phyloP scores from a whole-genome alignment of 2,797 vertebrate species.

The Pampus argenteus region DNA sequence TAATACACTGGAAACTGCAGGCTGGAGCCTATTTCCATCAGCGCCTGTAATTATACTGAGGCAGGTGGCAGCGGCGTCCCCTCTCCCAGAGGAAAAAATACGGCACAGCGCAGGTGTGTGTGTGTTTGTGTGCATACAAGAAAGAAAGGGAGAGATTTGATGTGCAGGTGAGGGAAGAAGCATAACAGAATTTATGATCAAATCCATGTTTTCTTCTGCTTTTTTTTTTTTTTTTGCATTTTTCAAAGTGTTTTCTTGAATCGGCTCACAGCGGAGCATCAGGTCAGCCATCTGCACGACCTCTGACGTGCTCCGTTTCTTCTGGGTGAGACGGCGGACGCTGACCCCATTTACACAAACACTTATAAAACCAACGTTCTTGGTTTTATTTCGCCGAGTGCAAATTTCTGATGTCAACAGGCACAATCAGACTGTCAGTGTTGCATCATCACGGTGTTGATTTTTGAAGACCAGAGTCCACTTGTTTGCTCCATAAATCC shows the following conservation, averaged over 20 bases:
- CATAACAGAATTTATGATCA: background rate
- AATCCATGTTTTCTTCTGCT: background rate
- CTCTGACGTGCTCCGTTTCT: constrained; percentile 46
- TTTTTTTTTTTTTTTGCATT: background rate
- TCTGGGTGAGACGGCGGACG: constrained; percentile 49
- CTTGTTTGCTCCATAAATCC: constrained; percentile 50
- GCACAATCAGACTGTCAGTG: constrained; percentile 55
- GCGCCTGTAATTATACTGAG: constrained; percentile 73
- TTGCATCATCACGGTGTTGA: constrained; percentile 66
- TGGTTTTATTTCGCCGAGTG: constrained; percentile 42
- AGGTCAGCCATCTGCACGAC: constrained; percentile 73
- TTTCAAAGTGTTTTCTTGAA: constrained; percentile 10
- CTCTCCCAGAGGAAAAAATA: constrained; percentile 63
- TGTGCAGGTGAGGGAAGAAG: constrained; percentile 20
- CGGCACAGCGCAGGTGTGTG: constrained; percentile 36
- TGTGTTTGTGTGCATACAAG: constrained; percentile 23
- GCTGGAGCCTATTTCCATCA: constrained; percentile 68
- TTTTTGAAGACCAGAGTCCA: constrained; percentile 66
- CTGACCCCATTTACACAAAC: constrained; percentile 46
- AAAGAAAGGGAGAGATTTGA: constrained; percentile 6
- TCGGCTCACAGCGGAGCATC: constrained; percentile 36
- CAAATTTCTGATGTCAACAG: constrained; percentile 34
- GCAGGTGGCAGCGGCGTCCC: constrained; percentile 69
- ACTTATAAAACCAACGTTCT: no score
- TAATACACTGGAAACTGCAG: constrained; percentile 71